Percentiles rank a stretch among this genome's conserved stretches.
These are phyloP conservation scores for Epicauta chinensis DNA, from an alignment of 1,140 invertebrate genomes.

Conservation along the genomic window DNA sequence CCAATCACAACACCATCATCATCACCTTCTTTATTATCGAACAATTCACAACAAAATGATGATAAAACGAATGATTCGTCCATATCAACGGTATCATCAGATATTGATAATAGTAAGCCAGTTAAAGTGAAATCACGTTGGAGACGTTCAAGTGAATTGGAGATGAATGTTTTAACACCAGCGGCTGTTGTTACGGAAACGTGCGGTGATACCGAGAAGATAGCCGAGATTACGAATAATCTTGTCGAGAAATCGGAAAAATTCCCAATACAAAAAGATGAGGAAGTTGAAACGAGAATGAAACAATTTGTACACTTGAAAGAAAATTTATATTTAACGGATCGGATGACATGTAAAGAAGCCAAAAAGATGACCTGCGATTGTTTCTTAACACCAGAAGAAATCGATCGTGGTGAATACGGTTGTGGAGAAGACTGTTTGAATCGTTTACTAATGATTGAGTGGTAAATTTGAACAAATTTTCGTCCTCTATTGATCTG, in stretches of 20 bases:
- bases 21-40: slow-evolving; percentile 13
- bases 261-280: neutral
- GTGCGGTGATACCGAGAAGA: slow-evolving; percentile 8
- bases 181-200: slow-evolving; percentile 30
- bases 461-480: slow-evolving; percentile 65
- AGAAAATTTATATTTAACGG: slow-evolving; percentile 81
- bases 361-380: slow-evolving; percentile 92
- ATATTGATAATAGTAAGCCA: slow-evolving; percentile 44
- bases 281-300: slow-evolving; percentile 63
- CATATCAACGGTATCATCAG: neutral
- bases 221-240: slow-evolving; percentile 3
- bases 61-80: slow-evolving; percentile 7
- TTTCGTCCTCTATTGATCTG: neutral
- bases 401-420: slow-evolving; percentile 71
- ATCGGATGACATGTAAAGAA: slow-evolving; percentile 76
- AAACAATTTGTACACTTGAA: slow-evolving; percentile 73
- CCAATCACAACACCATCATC: slow-evolving; percentile 27
- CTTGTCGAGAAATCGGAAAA: neutral
- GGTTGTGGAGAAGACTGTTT: slow-evolving; percentile 95
- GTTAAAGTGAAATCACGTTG: slow-evolving; percentile 83
- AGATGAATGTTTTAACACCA: slow-evolving; percentile 55
- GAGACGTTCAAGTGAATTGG: slow-evolving; percentile 74
- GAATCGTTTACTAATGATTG: slow-evolving; percentile 95
- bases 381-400: slow-evolving; percentile 85
- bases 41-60: neutral